phyloP scores from a whole-genome alignment of 2,797 vertebrate genomes.

The Muscicapa striata region DNA sequence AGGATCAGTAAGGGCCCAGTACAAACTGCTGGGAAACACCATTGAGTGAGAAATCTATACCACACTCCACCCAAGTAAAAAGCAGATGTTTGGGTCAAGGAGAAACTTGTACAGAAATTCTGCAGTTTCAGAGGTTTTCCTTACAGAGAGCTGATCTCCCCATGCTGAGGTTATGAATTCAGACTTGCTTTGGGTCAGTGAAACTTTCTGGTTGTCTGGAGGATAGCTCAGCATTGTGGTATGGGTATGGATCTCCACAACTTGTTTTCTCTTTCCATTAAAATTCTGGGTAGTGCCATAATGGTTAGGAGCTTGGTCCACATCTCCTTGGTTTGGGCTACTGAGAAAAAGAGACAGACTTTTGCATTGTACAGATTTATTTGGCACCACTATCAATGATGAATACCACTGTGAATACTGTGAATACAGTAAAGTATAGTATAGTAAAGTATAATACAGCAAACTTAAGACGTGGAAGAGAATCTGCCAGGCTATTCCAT shows the following conservation, averaged over 20 bases:
- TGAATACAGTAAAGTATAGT: no score
- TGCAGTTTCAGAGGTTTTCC: background rate
- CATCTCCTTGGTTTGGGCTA: background rate
- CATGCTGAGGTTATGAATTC: background rate
- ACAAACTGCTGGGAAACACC: background rate
- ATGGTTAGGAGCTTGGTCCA: background rate
- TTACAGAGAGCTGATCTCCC: fast-evolving
- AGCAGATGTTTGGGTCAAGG: background rate
- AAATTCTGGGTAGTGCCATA: background rate
- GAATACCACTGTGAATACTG: no score
- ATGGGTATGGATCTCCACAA: background rate
- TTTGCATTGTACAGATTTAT: background rate
- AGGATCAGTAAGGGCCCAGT: constrained; percentile 12
- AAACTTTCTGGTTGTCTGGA: background rate
- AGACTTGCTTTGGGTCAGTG: background rate
- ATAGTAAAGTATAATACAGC: no score
- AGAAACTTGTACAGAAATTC: background rate
- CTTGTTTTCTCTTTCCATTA: background rate
- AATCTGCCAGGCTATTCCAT: background rate
- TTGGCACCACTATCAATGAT: background rate
- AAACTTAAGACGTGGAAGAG: no score
- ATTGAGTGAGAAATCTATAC: background rate
- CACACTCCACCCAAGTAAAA: background rate
- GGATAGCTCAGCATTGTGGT: background rate
- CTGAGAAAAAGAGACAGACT: background rate